Percentiles rank a stretch among this genome's conserved stretches.
phyloP scores from a whole-genome alignment of 2,797 vertebrate genomes.

The Tolypeutes matacus region DNA sequence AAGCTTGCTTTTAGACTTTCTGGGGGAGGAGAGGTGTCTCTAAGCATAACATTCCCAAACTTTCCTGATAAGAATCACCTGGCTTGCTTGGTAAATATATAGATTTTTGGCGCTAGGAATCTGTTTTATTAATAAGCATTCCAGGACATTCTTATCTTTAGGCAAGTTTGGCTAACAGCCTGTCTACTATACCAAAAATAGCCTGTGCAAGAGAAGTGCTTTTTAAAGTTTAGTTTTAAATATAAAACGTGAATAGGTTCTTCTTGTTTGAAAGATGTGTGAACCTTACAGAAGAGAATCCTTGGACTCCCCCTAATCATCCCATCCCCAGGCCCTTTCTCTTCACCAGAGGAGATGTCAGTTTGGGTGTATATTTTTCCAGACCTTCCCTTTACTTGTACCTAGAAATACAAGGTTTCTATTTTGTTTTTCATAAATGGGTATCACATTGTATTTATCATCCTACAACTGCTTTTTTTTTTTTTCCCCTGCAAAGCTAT shows the following conservation, averaged over 20 bases:
- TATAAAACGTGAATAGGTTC: background rate
- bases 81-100: slow-evolving; percentile 60
- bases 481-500: background rate
- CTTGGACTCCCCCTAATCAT: slow-evolving; percentile 26
- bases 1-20: slow-evolving; percentile 22
- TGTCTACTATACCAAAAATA: slow-evolving; percentile 67
- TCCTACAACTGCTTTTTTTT: background rate
- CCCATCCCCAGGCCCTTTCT: too few species aligned
- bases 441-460: background rate
- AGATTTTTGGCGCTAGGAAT: slow-evolving; percentile 14
- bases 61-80: slow-evolving; percentile 74
- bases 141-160: slow-evolving; percentile 63
- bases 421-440: slow-evolving; percentile 48
- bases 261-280: slow-evolving; percentile 35
- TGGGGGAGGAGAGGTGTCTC: background rate
- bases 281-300: background rate
- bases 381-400: slow-evolving; percentile 5
- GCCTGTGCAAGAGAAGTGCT: slow-evolving; percentile 19
- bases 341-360: background rate
- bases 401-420: slow-evolving; percentile 13
- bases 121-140: slow-evolving; percentile 66
- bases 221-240: slow-evolving; percentile 30
- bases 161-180: slow-evolving; percentile 63
- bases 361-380: background rate
- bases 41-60: slow-evolving; percentile 25